phyloP scores from a whole-genome alignment of 2,888 invertebrate genomes.

The Lacanobia oleracea region DNA sequence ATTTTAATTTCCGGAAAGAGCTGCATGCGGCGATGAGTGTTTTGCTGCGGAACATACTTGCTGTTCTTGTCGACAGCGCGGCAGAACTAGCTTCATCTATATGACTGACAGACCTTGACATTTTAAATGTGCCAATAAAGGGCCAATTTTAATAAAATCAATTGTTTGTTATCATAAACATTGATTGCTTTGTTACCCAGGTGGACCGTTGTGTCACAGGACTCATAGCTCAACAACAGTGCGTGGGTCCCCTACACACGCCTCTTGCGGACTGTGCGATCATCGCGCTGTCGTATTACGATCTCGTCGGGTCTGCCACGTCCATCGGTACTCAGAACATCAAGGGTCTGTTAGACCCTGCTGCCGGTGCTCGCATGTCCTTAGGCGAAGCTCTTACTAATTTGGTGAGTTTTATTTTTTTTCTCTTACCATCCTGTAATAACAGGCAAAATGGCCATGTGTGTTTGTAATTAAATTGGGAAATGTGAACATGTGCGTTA shows the following conservation, averaged over 20 bases:
- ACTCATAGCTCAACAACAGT: conserved; percentile 99
- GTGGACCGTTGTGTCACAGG: conserved; percentile 98
- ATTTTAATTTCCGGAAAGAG: no score
- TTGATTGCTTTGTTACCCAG: conserved; percentile 63
- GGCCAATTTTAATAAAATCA: no score
- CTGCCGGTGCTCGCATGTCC: conserved; percentile 97
- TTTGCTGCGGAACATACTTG: no score
- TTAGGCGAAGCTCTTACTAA: conserved; percentile 98
- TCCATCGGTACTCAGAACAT: conserved; percentile 99
- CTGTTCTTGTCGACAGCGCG: no score
- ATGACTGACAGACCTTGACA: no score
- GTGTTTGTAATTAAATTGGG: not conserved
- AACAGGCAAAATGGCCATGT: not conserved
- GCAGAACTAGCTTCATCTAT: no score
- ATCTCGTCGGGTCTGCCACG: conserved; percentile 96
- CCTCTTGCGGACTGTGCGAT: conserved; percentile 98
- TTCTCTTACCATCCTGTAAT: not conserved
- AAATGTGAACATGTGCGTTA: no score
- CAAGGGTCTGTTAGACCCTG: conserved; percentile 96
- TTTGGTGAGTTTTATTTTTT: conserved; percentile 91
- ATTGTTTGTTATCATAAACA: no score
- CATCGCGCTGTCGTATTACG: conserved; percentile 96
- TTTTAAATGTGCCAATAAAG: no score
- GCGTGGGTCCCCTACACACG: conserved; percentile 99
- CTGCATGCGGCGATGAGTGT: no score